phyloP scores from a whole-genome alignment of 2,888 invertebrate genomes.

The Molorchus minor region DNA sequence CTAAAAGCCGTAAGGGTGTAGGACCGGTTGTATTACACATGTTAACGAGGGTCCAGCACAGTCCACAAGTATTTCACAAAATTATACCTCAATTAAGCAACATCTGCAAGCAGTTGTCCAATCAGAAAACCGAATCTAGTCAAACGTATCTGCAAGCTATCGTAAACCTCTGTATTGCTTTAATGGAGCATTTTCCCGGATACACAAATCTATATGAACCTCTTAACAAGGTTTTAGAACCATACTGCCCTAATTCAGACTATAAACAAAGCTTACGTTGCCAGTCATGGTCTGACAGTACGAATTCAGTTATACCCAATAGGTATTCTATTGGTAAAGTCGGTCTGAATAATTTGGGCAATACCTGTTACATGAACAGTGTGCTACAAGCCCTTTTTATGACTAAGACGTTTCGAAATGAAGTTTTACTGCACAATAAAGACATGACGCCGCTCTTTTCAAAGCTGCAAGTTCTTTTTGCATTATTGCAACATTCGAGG shows the following conservation, averaged over 20 bases:
- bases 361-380: constrained; percentile 92
- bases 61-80: constrained; percentile 61
- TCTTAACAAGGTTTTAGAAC: constrained; percentile 55
- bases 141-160: constrained; percentile 66
- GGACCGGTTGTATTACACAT: constrained; percentile 73
- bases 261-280: constrained; percentile 56
- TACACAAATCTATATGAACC: constrained; percentile 56
- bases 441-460: constrained; percentile 68
- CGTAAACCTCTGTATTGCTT: constrained; percentile 67
- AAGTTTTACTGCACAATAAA: constrained; percentile 68
- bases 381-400: constrained; percentile 84
- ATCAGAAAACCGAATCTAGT: constrained; percentile 66
- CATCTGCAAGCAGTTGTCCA: constrained; percentile 66
- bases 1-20: constrained; percentile 66
- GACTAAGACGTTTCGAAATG: constrained; percentile 80
- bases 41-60: constrained; percentile 70
- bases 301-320: constrained; percentile 43
- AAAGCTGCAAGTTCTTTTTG: constrained; percentile 77
- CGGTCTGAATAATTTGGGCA: constrained; percentile 84
- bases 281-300: constrained; percentile 59
- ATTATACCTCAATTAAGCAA: constrained; percentile 64
- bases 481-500: constrained; percentile 74
- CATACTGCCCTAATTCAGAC: constrained; percentile 50
- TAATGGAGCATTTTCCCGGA: constrained; percentile 65
- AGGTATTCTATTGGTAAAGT: constrained; percentile 66